These are phyloP conservation scores for Thereva nobilitata DNA, from an alignment of 2,888 invertebrate genomes.

Conservation along the genomic window DNA sequence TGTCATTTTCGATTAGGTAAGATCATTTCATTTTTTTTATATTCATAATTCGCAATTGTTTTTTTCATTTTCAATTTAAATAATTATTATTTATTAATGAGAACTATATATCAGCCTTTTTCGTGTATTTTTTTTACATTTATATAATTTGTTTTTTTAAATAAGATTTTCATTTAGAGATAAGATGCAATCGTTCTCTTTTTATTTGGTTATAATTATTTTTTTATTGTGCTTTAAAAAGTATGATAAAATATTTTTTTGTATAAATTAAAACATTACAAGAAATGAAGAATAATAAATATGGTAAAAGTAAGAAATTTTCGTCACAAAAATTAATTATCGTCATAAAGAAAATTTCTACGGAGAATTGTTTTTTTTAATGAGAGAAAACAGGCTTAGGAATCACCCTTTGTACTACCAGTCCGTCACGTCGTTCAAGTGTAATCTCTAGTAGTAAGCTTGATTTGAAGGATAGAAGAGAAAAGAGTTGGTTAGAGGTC, in stretches of 20 bases:
- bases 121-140: constrained; percentile 28
- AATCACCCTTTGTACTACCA: too few species aligned
- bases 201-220: background rate
- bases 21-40: constrained; percentile 29
- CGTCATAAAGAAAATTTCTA: too few species aligned
- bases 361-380: too few species aligned
- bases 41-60: constrained; percentile 4
- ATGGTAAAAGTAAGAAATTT: constrained; percentile 1
- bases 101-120: constrained; percentile 40
- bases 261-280: constrained; percentile 1
- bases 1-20: constrained; percentile 31
- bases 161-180: constrained; percentile 37
- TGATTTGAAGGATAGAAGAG: too few species aligned
- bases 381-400: too few species aligned
- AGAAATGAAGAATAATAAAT: constrained; percentile 36
- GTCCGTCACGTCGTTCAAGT: too few species aligned
- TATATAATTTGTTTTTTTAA: constrained; percentile 22
- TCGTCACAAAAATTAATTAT: too few species aligned
- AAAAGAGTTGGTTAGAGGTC: too few species aligned
- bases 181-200: constrained; percentile 27
- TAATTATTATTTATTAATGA: constrained; percentile 32
- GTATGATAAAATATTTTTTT: too few species aligned
- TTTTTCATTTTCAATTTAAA: constrained; percentile 23
- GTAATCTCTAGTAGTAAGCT: too few species aligned
- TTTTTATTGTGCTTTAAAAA: background rate